phyloP scores from a whole-genome alignment of 2,113 vertebrate species.

The Bos taurus region ARS-UCD2.0 NC_037336.1:18157501-18158000 shows the following conservation, averaged over 20 bases:
- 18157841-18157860: not conserved
- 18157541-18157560: not conserved
- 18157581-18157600: not conserved
- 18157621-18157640: not conserved
- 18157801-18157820: not conserved
- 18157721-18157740: not conserved
- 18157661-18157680: not conserved
- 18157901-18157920: not conserved
- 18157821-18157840: not conserved
- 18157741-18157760: not conserved
- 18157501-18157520: not conserved
- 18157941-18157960: not conserved
- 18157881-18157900: constrained; percentile 7
- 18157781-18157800: not conserved
- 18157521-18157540: not conserved
- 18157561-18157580: not conserved
- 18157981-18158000: not conserved
- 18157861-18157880: not conserved
- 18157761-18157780: not conserved
- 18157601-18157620: not conserved
- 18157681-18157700: not conserved
- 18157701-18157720: not conserved
- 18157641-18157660: not conserved
- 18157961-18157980: not conserved
- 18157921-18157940: not conserved